Conservation (phyloP, 1,140 invertebrate genomes). For the Globodera ellingtonae region DNA sequence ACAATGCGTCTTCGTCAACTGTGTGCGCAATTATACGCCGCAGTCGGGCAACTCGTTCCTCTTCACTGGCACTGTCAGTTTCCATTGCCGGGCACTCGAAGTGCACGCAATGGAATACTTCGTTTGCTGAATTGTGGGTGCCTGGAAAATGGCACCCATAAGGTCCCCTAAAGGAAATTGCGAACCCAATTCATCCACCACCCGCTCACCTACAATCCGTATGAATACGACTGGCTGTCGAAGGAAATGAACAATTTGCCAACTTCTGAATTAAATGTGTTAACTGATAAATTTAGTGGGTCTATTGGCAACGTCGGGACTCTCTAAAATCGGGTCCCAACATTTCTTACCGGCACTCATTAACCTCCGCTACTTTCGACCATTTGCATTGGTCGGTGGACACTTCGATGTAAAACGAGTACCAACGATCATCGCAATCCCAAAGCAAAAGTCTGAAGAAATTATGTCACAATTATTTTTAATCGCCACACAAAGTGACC, state of each 20-base stretch:
- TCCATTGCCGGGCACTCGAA: conserved; percentile 81
- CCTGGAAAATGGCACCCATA: conserved; percentile 38
- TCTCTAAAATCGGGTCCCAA: too few species aligned
- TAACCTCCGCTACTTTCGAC: conserved; percentile 79
- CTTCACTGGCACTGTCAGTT: conserved; percentile 18
- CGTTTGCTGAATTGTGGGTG: conserved; percentile 49
- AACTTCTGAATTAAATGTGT: conserved; percentile 71
- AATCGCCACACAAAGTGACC: conserved; percentile 67
- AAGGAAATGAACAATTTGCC: conserved; percentile 85
- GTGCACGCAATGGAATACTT: conserved; percentile 97
- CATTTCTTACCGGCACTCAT: conserved; percentile 72
- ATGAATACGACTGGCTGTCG: conserved; percentile 85
- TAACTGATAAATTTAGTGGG: too few species aligned
- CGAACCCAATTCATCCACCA: too few species aligned
- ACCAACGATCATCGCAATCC: conserved; percentile 95
- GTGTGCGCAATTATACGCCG: conserved; percentile 9
- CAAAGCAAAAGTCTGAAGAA: conserved; percentile 79
- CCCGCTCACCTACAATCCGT: conserved; percentile 71
- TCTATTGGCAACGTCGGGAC: too few species aligned
- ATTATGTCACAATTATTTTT: conserved; percentile 2
- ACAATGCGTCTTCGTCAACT: neutral
- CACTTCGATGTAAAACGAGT: conserved; percentile 93
- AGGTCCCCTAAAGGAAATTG: neutral
- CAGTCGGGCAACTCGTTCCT: conserved; percentile 13
- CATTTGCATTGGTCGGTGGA: conserved; percentile 88